A percentile compares a stretch with the other conserved stretches of the same genome.
phyloP scores from a whole-genome alignment of 2,888 invertebrate species.

The Mimas tiliae region DNA sequence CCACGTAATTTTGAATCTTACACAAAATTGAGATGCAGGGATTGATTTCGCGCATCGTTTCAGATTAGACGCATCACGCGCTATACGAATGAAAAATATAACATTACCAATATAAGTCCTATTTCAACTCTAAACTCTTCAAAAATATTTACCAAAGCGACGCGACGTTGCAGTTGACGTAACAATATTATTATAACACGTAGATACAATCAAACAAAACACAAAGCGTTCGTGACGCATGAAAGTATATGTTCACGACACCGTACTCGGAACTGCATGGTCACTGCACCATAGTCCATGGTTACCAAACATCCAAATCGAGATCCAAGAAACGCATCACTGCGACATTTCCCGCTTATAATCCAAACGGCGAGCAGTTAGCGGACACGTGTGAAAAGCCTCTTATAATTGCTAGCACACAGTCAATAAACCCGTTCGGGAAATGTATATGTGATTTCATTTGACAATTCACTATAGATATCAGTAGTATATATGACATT shows the following conservation, averaged over 20 bases:
- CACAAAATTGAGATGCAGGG: too few species aligned
- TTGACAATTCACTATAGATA: not conserved
- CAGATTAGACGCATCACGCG: too few species aligned
- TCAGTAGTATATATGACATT: not conserved
- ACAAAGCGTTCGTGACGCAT: conserved; percentile 50
- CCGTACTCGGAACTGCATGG: conserved; percentile 40
- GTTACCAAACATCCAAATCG: conserved; percentile 45
- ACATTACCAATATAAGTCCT: too few species aligned
- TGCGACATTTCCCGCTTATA: conserved; percentile 69
- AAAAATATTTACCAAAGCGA: not conserved
- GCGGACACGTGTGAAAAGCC: conserved; percentile 78
- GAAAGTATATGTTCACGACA: conserved; percentile 40
- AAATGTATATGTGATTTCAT: conserved; percentile 4
- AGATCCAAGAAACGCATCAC: conserved; percentile 53
- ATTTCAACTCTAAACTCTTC: too few species aligned
- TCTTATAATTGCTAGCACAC: conserved; percentile 63
- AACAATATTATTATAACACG: conserved; percentile 16
- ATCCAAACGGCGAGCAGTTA: conserved; percentile 64
- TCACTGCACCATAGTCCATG: conserved; percentile 3
- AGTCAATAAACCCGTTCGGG: conserved; percentile 51
- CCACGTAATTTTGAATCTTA: too few species aligned
- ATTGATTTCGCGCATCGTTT: too few species aligned
- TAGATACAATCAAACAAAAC: conserved; percentile 29
- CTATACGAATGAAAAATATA: too few species aligned
- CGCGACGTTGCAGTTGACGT: conserved; percentile 12